Conservation (phyloP, 1,140 invertebrate genomes). For the Hydropsyche tenuis region DNA sequence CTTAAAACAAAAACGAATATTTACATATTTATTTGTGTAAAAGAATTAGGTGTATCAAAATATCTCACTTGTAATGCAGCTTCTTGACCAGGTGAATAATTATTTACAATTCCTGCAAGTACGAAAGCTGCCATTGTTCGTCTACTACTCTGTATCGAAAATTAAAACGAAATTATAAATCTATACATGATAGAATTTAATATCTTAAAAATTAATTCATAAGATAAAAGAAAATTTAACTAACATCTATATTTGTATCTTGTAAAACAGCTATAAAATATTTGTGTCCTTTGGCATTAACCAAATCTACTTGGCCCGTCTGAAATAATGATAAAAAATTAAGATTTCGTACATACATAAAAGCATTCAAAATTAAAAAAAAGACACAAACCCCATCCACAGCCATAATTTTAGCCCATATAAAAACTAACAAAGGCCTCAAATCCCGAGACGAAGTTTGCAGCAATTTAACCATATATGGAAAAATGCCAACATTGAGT, state of each 20-base stretch:
- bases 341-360: conserved; percentile 29
- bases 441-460: conserved; percentile 93
- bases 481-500: conserved; percentile 97
- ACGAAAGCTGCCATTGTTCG: conserved; percentile 92
- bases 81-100: conserved; percentile 86
- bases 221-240: conserved; percentile 52
- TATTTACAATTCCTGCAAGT: conserved; percentile 89
- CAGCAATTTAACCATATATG: conserved; percentile 95
- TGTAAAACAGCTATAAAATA: conserved; percentile 92
- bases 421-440: conserved; percentile 92
- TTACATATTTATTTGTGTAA: conserved; percentile 3
- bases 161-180: background rate
- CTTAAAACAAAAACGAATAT: conserved; percentile 57
- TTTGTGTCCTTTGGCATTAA: conserved; percentile 93
- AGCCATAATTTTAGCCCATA: conserved; percentile 99
- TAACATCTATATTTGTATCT: conserved; percentile 82
- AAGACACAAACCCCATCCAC: conserved; percentile 80
- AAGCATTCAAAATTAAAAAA: conserved; percentile 14
- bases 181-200: no score
- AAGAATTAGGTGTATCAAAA: conserved; percentile 6
- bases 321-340: conserved; percentile 58
- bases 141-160: conserved; percentile 73
- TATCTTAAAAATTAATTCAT: background rate
- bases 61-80: conserved; percentile 69
- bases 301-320: conserved; percentile 94